Conservation (phyloP, 2,113 vertebrate species). For the Cyprinodon variegatus region DNA sequence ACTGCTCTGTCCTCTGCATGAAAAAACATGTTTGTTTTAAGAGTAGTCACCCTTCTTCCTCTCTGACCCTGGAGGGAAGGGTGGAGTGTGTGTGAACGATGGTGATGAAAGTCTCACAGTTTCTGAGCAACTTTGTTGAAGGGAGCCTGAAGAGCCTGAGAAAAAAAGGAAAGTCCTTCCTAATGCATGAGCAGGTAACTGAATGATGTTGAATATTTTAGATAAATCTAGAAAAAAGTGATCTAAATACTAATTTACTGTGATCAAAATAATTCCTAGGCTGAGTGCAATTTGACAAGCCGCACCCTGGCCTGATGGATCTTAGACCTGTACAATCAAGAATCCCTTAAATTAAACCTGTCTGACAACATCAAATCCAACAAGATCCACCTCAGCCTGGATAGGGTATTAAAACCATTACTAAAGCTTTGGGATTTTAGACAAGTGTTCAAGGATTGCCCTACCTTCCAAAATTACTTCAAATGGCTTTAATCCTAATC, state of each 20-base stretch:
- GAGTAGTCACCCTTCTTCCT: constrained; percentile 23
- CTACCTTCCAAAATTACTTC: no score
- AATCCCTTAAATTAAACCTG: no score
- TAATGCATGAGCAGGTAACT: background rate
- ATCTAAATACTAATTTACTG: no score
- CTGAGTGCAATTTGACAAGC: background rate
- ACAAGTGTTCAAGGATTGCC: no score
- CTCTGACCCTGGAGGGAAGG: constrained; percentile 41
- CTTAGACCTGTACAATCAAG: no score
- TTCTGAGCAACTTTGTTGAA: constrained; percentile 17
- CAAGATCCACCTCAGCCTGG: no score
- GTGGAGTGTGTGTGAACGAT: constrained; percentile 50
- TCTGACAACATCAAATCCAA: no score
- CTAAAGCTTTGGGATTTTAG: no score
- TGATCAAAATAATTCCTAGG: no score
- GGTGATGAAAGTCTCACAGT: constrained; percentile 33
- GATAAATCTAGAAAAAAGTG: no score
- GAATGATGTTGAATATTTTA: background rate
- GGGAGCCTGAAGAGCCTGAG: background rate
- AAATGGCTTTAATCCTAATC: no score
- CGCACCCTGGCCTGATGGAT: background rate
- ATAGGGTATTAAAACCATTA: no score
- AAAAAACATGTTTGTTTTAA: constrained; percentile 30
- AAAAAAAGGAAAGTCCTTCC: background rate
- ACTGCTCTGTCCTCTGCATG: constrained; percentile 21